Evolutionary conservation across 2,888 invertebrate species (phyloP).

Genomic region (Synanthedon formicaeformis): DNA sequence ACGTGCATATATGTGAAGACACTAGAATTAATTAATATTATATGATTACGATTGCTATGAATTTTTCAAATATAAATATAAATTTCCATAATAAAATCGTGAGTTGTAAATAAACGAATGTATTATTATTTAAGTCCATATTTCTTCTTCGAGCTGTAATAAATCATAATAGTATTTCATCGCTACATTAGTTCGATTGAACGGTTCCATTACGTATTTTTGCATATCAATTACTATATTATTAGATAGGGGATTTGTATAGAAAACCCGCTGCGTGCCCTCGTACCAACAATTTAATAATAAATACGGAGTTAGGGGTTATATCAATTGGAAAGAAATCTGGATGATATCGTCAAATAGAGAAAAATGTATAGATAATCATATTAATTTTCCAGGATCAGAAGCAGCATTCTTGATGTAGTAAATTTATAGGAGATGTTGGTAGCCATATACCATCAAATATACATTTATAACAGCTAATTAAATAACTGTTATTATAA

Average conservation of each 20-base stretch:
- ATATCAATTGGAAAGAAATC: background rate
- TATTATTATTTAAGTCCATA: constrained; percentile 56
- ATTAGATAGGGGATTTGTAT: constrained; percentile 15
- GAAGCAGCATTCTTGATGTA: too few relatives aligned
- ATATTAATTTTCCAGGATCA: too few relatives aligned
- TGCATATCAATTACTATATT: constrained; percentile 56
- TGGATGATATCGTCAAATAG: too few relatives aligned
- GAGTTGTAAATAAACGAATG: background rate
- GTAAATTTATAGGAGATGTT: too few relatives aligned
- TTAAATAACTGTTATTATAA: too few relatives aligned
- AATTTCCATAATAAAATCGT: background rate
- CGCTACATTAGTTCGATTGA: constrained; percentile 65
- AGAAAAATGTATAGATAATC: too few relatives aligned
- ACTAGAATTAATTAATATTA: too few relatives aligned
- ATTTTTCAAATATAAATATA: too few relatives aligned
- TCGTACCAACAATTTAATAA: background rate
- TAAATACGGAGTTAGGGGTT: background rate
- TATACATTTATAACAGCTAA: too few relatives aligned
- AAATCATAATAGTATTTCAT: constrained; percentile 57
- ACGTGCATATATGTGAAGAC: too few relatives aligned
- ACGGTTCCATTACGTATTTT: constrained; percentile 62
- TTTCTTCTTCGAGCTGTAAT: constrained; percentile 60
- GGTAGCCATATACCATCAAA: too few relatives aligned
- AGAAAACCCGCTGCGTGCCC: background rate
- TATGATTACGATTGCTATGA: too few relatives aligned